Evolutionary conservation across 2,888 invertebrate species (phyloP).

Genomic region (Graphium colonna): DNA sequence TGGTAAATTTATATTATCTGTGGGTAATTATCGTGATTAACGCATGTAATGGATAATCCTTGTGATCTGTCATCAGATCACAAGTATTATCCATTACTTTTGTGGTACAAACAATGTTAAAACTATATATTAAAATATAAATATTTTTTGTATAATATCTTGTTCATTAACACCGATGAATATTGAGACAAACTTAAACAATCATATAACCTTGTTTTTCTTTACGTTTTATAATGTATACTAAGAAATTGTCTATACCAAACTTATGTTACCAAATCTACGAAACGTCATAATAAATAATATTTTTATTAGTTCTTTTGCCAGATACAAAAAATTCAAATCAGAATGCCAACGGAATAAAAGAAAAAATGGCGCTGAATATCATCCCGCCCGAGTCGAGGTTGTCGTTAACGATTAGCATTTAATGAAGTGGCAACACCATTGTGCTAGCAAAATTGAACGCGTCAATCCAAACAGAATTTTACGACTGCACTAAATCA

Average conservation of each 20-base stretch:
- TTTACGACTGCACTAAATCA: constrained; percentile 15
- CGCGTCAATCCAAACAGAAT: constrained; percentile 10
- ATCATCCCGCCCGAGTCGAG: background rate
- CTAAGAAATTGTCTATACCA: background rate
- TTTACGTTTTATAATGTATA: background rate
- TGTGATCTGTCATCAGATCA: constrained; percentile 8
- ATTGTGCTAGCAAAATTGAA: constrained; percentile 5
- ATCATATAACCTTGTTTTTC: too few species aligned
- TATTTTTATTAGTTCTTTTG: background rate
- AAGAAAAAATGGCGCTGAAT: background rate
- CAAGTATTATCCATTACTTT: background rate
- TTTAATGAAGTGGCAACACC: constrained; percentile 4
- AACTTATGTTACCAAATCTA: background rate
- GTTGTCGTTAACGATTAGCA: constrained; percentile 5
- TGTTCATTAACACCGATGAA: too few species aligned
- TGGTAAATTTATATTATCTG: constrained; percentile 18
- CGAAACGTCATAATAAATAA: background rate
- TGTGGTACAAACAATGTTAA: background rate
- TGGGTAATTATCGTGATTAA: constrained; percentile 14
- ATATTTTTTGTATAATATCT: too few species aligned
- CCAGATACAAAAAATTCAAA: background rate
- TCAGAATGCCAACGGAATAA: background rate
- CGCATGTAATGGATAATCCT: too few species aligned
- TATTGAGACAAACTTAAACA: too few species aligned
- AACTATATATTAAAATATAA: too few species aligned